These are phyloP conservation scores for Hystrix cristata DNA, from an alignment of 2,113 vertebrate species.

Conservation along the genomic window DNA sequence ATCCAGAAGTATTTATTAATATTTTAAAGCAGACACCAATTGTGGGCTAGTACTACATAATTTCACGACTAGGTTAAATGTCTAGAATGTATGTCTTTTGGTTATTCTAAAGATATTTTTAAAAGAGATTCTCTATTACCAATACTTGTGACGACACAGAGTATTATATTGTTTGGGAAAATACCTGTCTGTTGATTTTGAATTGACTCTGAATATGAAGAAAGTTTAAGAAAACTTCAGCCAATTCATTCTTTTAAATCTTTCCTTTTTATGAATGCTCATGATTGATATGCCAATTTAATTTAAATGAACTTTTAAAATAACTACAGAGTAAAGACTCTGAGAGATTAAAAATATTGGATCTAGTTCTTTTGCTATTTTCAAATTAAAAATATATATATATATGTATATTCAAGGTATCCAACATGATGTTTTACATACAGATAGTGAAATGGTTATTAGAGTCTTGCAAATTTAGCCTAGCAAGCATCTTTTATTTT, in stretches of 20 bases:
- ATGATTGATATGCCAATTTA: background rate
- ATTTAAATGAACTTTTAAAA: background rate
- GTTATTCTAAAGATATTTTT: background rate
- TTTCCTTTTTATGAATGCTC: background rate
- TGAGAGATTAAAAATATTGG: background rate
- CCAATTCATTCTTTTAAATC: background rate
- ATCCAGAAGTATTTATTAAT: background rate
- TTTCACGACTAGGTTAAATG: background rate
- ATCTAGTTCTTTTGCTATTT: background rate
- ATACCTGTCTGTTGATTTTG: background rate
- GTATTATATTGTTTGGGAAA: background rate
- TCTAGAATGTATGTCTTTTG: background rate
- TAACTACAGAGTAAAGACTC: conserved; percentile 5
- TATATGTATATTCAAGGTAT: background rate
- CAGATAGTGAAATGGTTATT: background rate
- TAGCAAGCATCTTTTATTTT: background rate
- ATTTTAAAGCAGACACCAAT: background rate
- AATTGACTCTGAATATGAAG: background rate
- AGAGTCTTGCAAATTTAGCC: background rate
- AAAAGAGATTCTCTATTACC: background rate
- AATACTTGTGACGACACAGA: background rate
- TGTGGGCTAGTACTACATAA: background rate
- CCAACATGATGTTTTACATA: background rate
- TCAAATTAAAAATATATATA: background rate
- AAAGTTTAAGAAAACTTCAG: background rate